phyloP scores from a whole-genome alignment of 2,888 invertebrate species.

The Apodemia hepburni region DNA sequence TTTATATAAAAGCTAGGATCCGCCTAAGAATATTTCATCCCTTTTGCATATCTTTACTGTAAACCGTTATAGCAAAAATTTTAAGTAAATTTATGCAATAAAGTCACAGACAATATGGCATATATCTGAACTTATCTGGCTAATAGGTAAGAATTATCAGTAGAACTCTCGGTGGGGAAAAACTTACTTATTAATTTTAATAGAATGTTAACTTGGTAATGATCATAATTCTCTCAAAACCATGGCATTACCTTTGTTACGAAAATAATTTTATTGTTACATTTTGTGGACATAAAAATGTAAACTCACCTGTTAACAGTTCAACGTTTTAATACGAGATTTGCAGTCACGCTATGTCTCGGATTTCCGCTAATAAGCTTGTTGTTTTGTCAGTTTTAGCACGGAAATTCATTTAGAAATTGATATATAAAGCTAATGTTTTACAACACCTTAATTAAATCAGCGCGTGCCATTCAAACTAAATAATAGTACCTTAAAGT shows the following conservation, averaged over 20 bases:
- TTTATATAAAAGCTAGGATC: too few relatives aligned
- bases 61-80: too few relatives aligned
- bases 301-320: conserved; percentile 1
- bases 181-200: too few relatives aligned
- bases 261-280: not conserved
- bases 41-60: too few relatives aligned
- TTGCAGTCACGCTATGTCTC: conserved; percentile 3
- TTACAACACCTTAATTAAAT: not conserved
- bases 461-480: not conserved
- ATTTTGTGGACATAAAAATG: not conserved
- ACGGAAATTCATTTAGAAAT: not conserved
- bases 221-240: too few relatives aligned
- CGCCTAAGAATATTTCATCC: too few relatives aligned
- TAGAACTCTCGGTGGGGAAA: too few relatives aligned
- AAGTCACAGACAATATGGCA: too few relatives aligned
- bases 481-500: not conserved
- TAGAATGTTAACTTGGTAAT: too few relatives aligned
- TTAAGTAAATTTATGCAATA: too few relatives aligned
- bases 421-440: not conserved
- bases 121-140: too few relatives aligned
- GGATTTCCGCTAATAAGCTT: not conserved
- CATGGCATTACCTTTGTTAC: not conserved
- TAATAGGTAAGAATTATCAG: too few relatives aligned
- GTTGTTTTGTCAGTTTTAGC: not conserved
- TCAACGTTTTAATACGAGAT: conserved; percentile 2